Percentiles rank a stretch among this genome's conserved stretches.
These are phyloP conservation scores for Cryptoblepharus egeriae DNA, from an alignment of 2,797 vertebrate genomes.

Conservation along the genomic window DNA sequence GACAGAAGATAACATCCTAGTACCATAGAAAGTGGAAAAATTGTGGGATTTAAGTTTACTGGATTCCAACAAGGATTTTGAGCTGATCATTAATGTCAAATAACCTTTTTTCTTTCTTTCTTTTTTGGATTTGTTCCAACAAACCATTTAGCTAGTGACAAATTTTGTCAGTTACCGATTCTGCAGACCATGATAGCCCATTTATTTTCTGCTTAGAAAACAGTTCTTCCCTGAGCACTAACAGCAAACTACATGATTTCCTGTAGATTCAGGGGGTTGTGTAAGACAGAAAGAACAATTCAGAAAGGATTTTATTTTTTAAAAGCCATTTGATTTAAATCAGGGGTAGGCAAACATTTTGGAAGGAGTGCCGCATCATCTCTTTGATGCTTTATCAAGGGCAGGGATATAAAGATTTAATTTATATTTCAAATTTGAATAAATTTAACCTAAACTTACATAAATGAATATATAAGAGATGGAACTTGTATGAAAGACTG, in stretches of 20 bases:
- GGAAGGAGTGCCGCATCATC: too few species aligned
- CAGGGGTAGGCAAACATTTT: too few species aligned
- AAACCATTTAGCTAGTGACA: not conserved
- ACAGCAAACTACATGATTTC: not conserved
- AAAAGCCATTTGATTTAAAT: too few species aligned
- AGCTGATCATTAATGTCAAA: not conserved
- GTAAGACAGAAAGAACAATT: not conserved
- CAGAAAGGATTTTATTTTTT: not conserved
- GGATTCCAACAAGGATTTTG: not conserved
- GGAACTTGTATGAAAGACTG: too few species aligned
- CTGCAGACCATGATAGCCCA: not conserved
- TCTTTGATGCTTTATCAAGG: too few species aligned
- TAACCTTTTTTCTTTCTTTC: not conserved
- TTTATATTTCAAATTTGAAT: too few species aligned
- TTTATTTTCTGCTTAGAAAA: not conserved
- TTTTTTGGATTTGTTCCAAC: too few species aligned
- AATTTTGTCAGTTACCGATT: not conserved
- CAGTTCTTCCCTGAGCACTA: too few species aligned
- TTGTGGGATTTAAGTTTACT: not conserved
- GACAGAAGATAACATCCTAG: not conserved
- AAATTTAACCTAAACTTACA: too few species aligned
- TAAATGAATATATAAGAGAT: too few species aligned
- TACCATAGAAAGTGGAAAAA: not conserved
- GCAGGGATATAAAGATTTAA: too few species aligned
- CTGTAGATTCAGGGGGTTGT: not conserved